Evolutionary conservation across 1,140 invertebrate species (phyloP).

Genomic region (Charaxes varanes): DNA sequence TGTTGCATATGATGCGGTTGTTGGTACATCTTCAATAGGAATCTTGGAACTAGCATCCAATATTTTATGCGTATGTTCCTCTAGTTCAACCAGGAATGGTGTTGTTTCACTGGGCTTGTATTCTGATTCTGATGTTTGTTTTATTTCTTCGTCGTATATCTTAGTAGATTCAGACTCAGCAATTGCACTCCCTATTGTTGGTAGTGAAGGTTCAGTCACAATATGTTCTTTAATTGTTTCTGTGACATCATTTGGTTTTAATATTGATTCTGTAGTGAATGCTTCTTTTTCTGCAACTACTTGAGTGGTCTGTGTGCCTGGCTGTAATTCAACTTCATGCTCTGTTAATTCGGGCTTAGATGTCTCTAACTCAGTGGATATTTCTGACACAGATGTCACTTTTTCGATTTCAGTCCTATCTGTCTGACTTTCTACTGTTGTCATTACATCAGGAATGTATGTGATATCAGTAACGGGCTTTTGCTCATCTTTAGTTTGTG

Average conservation of each 20-base stretch:
- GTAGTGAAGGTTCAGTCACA: constrained; percentile 2
- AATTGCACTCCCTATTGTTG: constrained; percentile 3
- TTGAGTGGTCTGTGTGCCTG: constrained; percentile 5
- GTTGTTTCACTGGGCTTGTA: constrained; percentile 31
- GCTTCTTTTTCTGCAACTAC: background rate
- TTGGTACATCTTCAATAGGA: constrained; percentile 18
- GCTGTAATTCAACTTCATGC: constrained; percentile 3
- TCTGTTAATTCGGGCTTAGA: background rate
- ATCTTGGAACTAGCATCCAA: constrained; percentile 24
- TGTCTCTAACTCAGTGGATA: background rate
- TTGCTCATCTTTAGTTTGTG: too few relatives aligned
- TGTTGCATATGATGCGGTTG: constrained; percentile 18
- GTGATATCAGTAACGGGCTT: too few relatives aligned
- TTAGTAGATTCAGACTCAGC: background rate
- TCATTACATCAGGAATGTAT: background rate
- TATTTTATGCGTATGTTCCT: constrained; percentile 53
- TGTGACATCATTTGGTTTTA: constrained; percentile 3
- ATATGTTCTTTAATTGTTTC: constrained; percentile 4
- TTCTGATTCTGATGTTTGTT: constrained; percentile 17
- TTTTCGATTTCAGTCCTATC: background rate
- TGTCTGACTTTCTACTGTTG: background rate
- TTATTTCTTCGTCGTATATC: constrained; percentile 11
- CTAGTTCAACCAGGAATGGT: constrained; percentile 47
- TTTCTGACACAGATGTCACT: background rate
- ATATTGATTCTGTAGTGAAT: background rate